These are phyloP conservation scores for Argyresthia goedartella DNA, from an alignment of 2,888 invertebrate genomes.

Conservation along the genomic window DNA sequence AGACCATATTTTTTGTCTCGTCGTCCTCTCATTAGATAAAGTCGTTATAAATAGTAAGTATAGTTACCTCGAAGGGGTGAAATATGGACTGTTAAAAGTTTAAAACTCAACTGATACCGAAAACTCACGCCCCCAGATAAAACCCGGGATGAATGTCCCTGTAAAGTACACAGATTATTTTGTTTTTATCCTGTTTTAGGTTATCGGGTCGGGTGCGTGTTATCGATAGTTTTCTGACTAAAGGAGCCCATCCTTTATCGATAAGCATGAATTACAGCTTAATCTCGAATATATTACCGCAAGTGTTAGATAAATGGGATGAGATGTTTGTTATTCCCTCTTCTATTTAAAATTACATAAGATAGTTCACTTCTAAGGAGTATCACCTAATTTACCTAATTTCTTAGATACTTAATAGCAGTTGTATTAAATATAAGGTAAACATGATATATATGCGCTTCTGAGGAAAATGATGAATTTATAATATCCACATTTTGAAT, in stretches of 20 bases:
- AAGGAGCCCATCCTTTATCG: constrained; percentile 2
- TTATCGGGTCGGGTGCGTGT: neutral
- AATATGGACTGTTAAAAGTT: neutral
- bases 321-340: neutral
- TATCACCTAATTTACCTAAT: no score
- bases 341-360: neutral
- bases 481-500: no score
- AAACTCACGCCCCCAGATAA: constrained; percentile 2
- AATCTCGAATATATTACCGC: constrained; percentile 3
- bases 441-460: no score
- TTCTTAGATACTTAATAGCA: no score
- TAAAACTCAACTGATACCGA: neutral
- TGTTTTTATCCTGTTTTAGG: constrained; percentile 22
- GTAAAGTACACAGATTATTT: constrained; percentile 28
- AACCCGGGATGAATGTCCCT: constrained; percentile 12
- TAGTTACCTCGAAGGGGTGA: constrained; percentile 1
- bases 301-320: neutral
- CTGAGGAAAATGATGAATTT: no score
- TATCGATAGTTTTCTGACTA: constrained; percentile 2
- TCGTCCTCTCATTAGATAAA: no score
- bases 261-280: constrained; percentile 13
- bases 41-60: no score
- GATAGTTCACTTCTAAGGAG: no score
- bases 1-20: no score
- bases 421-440: no score